These are phyloP conservation scores for Trinectes maculatus DNA, from an alignment of 2,113 vertebrate genomes.

Conservation along the genomic window DNA sequence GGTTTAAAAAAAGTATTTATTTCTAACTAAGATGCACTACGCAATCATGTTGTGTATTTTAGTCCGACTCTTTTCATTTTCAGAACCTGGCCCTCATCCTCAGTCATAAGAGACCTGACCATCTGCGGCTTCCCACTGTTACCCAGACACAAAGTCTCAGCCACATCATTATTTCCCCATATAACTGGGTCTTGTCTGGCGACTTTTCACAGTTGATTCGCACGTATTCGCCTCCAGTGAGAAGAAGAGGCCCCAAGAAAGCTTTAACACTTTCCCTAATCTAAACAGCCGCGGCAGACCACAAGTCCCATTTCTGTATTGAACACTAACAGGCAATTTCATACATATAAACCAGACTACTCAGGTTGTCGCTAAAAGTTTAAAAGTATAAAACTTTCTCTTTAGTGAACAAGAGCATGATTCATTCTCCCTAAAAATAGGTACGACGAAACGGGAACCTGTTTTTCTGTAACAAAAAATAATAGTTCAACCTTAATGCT, in stretches of 20 bases:
- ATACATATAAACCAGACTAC: neutral
- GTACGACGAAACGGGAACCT: no score
- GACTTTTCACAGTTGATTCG: constrained; percentile 2
- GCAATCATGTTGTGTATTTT: neutral
- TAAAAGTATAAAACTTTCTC: no score
- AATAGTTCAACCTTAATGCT: neutral
- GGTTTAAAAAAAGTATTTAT: no score
- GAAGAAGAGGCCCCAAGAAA: neutral
- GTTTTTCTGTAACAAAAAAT: neutral
- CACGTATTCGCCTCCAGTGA: neutral
- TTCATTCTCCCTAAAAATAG: neutral
- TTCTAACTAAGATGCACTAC: no score
- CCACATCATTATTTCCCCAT: constrained; percentile 14
- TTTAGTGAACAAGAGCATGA: neutral
- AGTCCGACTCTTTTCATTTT: neutral
- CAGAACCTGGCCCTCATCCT: neutral
- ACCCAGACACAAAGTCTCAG: neutral
- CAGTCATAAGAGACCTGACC: neutral
- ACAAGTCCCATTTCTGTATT: neutral
- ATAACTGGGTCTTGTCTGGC: neutral
- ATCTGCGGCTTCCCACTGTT: neutral
- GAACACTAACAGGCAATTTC: neutral
- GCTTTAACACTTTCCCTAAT: neutral
- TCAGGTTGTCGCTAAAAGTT: neutral
- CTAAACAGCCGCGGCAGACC: neutral